phyloP scores from a whole-genome alignment of 2,797 vertebrate genomes.

The Oophaga sylvatica region DNA sequence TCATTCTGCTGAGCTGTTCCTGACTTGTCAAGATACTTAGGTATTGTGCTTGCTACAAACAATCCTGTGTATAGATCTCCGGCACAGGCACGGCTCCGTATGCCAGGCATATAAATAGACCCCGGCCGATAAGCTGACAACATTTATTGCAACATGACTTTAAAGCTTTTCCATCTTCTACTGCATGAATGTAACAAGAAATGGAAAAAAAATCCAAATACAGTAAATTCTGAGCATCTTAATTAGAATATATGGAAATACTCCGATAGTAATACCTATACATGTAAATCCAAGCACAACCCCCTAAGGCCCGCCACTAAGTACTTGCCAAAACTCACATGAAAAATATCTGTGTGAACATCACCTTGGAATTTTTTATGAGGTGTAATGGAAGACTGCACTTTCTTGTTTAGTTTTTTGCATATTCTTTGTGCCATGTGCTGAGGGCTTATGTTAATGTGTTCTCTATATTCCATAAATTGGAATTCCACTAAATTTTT shows the following conservation, averaged over 20 bases:
- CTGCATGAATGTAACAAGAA: neutral
- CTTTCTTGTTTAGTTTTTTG: no score
- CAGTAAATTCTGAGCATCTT: neutral
- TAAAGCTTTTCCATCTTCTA: neutral
- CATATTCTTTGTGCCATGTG: no score
- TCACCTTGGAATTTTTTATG: no score
- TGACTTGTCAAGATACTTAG: neutral
- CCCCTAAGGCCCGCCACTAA: neutral
- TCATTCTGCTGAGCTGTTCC: conserved; percentile 21
- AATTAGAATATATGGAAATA: neutral
- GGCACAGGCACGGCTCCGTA: neutral
- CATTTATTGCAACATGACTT: neutral
- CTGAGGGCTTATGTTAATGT: no score
- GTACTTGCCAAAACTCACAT: no score
- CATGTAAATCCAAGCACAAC: neutral
- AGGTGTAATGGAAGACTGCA: no score
- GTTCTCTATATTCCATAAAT: no score
- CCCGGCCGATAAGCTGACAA: neutral
- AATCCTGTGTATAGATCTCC: neutral
- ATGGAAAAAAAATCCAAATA: neutral
- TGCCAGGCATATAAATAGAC: neutral
- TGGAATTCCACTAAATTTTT: no score
- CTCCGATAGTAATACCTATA: neutral
- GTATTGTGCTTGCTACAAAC: conserved; percentile 4
- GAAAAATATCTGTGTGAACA: no score